These are phyloP conservation scores for Bradypodion pumilum DNA, from an alignment of 2,797 vertebrate genomes.

Conservation along the genomic window DNA sequence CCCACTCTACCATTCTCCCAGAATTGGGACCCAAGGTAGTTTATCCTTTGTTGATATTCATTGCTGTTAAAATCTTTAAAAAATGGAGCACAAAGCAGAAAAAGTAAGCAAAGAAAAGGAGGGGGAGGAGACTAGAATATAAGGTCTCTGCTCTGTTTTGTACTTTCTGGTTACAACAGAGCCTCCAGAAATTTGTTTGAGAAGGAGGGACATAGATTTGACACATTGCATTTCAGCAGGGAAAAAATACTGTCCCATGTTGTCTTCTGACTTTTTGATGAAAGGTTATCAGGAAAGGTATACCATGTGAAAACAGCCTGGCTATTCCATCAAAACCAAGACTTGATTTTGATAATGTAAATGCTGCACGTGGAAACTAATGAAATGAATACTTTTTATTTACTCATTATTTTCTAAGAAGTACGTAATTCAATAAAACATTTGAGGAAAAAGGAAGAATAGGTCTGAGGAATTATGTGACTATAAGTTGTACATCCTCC, in stretches of 20 bases:
- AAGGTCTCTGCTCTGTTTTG: no score
- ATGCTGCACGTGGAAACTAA: neutral
- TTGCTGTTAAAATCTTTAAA: neutral
- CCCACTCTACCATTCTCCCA: no score
- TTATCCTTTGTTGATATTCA: neutral
- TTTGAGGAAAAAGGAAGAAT: neutral
- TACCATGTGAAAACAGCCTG: neutral
- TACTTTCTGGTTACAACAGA: neutral
- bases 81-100: neutral
- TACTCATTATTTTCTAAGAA: neutral
- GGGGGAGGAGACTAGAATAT: neutral
- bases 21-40: no score
- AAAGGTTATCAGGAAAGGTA: neutral
- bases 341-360: neutral
- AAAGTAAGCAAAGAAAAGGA: conserved; percentile 14
- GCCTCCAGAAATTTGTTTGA: neutral
- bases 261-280: neutral
- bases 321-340: neutral
- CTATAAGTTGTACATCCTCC: neutral
- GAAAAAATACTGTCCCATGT: neutral
- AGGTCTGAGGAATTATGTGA: neutral
- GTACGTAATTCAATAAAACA: neutral
- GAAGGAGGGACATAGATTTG: neutral
- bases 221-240: neutral
- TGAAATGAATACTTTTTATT: neutral